A percentile compares a stretch with the other conserved stretches of the same genome.
These are phyloP conservation scores for Colossoma macropomum DNA, from an alignment of 2,113 vertebrate genomes.

Conservation along the genomic window DNA sequence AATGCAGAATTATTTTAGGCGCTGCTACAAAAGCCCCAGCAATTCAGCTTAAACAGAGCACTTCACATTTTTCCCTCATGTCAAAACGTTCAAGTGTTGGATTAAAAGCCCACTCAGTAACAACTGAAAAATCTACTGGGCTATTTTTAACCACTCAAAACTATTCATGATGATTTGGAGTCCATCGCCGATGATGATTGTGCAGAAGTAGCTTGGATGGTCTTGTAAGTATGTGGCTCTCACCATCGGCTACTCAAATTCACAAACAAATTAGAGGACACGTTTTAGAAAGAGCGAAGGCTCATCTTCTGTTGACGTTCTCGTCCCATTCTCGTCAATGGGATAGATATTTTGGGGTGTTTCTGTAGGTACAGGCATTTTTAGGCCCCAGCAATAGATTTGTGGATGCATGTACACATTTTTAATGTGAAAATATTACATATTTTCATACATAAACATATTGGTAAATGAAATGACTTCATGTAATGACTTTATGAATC, in stretches of 20 bases:
- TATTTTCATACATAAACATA: too few species aligned
- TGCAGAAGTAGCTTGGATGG: constrained; percentile 7
- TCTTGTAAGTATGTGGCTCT: constrained; percentile 4
- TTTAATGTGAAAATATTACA: too few species aligned
- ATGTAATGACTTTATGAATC: too few species aligned
- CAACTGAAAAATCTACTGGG: constrained; percentile 14
- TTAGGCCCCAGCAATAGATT: too few species aligned
- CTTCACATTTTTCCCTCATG: constrained; percentile 20
- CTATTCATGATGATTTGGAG: constrained; percentile 23
- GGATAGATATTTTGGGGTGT: too few species aligned
- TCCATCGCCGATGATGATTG: constrained; percentile 7
- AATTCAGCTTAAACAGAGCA: constrained; percentile 3
- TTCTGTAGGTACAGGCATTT: too few species aligned
- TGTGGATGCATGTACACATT: too few species aligned
- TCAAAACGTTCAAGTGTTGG: constrained; percentile 28
- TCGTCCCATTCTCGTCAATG: too few species aligned
- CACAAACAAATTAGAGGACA: not conserved
- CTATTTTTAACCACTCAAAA: constrained; percentile 33
- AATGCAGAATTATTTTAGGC: constrained; percentile 12
- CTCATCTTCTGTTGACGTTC: not conserved
- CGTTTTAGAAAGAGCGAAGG: not conserved
- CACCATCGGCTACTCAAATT: not conserved
- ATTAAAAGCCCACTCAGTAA: constrained; percentile 39
- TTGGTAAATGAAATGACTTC: too few species aligned
- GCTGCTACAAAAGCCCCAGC: constrained; percentile 6